Evolutionary conservation across 2,113 vertebrate genomes (phyloP), one percentile per base, ranked within the genome.

Genomic region (Oncorhynchus clarkii): DNA sequence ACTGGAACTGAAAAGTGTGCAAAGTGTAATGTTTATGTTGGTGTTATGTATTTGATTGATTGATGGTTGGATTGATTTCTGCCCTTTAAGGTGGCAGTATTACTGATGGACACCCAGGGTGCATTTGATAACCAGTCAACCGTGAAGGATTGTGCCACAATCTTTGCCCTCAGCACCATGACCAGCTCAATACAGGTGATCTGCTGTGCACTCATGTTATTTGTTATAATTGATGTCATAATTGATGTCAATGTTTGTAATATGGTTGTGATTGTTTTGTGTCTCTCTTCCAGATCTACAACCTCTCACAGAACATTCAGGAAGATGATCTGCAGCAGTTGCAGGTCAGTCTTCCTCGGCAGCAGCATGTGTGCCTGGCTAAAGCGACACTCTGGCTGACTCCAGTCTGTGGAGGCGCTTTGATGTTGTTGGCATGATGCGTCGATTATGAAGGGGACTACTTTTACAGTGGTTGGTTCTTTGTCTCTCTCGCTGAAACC

Each of bases 121-220:
- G 95, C 96, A 0, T 97, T 97, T 73, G 96, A 97, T 83, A 90
- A 90, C 82, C 93, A 97, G 86, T 97, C 96, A 31, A 97, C 96
- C 0, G 96, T 97, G 81, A 97, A 95, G 78, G 96, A 97, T 78
- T 97, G 96, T 5, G 96, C 96, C 59, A 97, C 96, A 72, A 96
- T 97, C 84, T 97, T 97, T 75, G 96, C 96, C 49, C 91, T 97
- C 48, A 97, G 96, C 86, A 97, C 96, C 75, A 97, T 97, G 96
- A 97, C 95, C 49, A 97, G 96, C 80, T 97, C 96, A 13, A 87
- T 97, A 62, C 96, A 97, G 95, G 96, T 96, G 81, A 76, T 39
- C 4, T 2, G 1, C 27, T 70, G 72, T 68, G 67, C 7, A n/a
- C 12, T 29, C 14, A n/a, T 68, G 18, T 64, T 2, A 66, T 39